Evolutionary conservation across 2,113 vertebrate species (phyloP).

Genomic region (Ceyx melanurus): DNA sequence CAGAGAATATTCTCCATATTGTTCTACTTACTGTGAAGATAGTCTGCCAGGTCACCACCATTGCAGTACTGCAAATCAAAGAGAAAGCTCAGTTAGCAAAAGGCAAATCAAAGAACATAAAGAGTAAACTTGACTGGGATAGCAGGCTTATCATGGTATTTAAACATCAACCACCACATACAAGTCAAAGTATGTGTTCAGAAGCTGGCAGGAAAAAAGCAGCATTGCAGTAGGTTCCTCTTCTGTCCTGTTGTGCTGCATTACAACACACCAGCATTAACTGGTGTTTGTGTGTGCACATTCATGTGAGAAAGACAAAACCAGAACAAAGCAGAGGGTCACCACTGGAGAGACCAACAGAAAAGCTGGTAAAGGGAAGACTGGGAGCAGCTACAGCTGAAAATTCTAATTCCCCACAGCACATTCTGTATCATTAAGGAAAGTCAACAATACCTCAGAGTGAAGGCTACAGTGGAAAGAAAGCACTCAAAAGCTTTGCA

Average conservation of each 20-base stretch:
- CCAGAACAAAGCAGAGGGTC: background rate
- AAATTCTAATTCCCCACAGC: background rate
- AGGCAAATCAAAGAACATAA: background rate
- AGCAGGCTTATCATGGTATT: background rate
- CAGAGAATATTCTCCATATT: background rate
- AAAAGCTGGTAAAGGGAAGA: background rate
- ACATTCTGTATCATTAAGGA: background rate
- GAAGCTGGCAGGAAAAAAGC: background rate
- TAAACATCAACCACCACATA: background rate
- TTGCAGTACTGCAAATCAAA: slow-evolving; percentile 90
- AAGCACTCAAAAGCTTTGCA: background rate
- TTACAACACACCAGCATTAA: background rate
- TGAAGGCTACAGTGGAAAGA: background rate
- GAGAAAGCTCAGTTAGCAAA: background rate
- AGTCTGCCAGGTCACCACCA: slow-evolving; percentile 95
- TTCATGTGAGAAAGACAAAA: background rate
- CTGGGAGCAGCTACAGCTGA: background rate
- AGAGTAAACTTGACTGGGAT: background rate
- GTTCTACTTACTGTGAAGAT: slow-evolving; percentile 91
- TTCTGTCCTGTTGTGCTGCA: background rate
- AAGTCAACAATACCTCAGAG: background rate
- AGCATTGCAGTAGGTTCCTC: background rate
- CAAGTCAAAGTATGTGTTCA: background rate
- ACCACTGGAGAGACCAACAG: background rate
- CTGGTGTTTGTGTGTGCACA: background rate